Evolutionary conservation across 2,888 invertebrate species (phyloP).

Genomic region (Brenthis ino): DNA sequence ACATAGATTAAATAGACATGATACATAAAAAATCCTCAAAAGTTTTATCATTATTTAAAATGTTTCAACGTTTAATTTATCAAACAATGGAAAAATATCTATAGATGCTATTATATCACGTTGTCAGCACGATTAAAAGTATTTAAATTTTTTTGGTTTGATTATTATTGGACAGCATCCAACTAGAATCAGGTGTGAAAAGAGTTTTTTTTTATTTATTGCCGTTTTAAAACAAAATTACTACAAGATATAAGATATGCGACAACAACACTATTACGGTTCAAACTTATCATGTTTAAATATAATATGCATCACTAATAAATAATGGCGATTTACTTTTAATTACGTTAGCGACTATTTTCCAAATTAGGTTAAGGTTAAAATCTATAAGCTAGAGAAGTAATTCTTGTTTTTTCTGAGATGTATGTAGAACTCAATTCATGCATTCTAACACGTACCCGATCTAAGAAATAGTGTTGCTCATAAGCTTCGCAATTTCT

Average conservation of each 20-base stretch:
- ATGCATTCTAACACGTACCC: too few species aligned
- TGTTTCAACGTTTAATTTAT: constrained; percentile 11
- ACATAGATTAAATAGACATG: too few species aligned
- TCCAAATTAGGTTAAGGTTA: background rate
- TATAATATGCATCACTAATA: background rate
- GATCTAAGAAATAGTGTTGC: too few species aligned
- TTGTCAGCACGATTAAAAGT: constrained; percentile 22
- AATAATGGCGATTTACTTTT: background rate
- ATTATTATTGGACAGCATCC: constrained; percentile 38
- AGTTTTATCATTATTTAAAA: background rate
- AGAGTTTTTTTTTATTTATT: constrained; percentile 46
- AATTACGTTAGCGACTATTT: background rate
- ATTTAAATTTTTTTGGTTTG: constrained; percentile 29
- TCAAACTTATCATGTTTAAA: background rate
- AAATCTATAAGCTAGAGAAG: too few species aligned
- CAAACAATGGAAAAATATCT: constrained; percentile 17
- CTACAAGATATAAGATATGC: constrained; percentile 45
- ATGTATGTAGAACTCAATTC: too few species aligned
- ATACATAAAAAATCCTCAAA: background rate
- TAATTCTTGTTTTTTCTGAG: too few species aligned
- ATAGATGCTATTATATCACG: constrained; percentile 25
- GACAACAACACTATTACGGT: background rate
- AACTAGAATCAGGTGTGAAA: constrained; percentile 57
- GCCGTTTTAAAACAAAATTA: constrained; percentile 48
- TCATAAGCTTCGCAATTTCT: too few species aligned